phyloP scores from a whole-genome alignment of 2,888 invertebrate species.

The Helleia helle region DNA sequence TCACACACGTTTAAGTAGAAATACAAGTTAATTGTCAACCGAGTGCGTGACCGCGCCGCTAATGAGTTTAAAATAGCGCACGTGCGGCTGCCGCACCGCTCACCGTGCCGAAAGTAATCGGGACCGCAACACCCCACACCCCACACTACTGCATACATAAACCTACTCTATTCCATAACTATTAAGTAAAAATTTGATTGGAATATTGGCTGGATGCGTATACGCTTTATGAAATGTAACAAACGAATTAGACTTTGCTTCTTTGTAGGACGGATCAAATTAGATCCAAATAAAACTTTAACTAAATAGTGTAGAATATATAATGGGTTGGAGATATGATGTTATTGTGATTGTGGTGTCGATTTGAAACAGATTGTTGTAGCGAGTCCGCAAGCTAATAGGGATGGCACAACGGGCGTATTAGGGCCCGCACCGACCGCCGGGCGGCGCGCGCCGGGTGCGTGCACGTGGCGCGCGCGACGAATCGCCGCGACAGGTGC shows the following conservation, averaged over 20 bases:
- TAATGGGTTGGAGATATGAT: not conserved
- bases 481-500: conserved; percentile 17
- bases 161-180: not conserved
- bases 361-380: conserved; percentile 19
- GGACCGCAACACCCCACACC: conserved; percentile 35
- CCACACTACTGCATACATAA: not conserved
- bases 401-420: conserved; percentile 34
- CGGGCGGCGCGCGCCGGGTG: conserved; percentile 23
- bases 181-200: not conserved
- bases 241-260: not conserved
- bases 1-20: not conserved
- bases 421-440: conserved; percentile 22
- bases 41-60: conserved; percentile 18
- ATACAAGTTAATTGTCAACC: conserved; percentile 9
- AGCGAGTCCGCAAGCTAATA: conserved; percentile 26
- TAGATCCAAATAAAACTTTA: too few relatives aligned
- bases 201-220: not conserved
- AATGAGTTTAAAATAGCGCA: conserved; percentile 19
- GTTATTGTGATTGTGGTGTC: conserved; percentile 5
- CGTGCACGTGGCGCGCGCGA: conserved; percentile 22
- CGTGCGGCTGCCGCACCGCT: conserved; percentile 30
- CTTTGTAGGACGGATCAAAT: not conserved
- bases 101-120: conserved; percentile 19
- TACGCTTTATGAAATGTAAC: not conserved
- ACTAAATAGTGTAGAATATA: too few relatives aligned